A percentile compares a stretch with the other conserved stretches of the same genome.
These are phyloP conservation scores for Lucilia sericata DNA, from an alignment of 1,140 invertebrate species.

Conservation along the genomic window DNA sequence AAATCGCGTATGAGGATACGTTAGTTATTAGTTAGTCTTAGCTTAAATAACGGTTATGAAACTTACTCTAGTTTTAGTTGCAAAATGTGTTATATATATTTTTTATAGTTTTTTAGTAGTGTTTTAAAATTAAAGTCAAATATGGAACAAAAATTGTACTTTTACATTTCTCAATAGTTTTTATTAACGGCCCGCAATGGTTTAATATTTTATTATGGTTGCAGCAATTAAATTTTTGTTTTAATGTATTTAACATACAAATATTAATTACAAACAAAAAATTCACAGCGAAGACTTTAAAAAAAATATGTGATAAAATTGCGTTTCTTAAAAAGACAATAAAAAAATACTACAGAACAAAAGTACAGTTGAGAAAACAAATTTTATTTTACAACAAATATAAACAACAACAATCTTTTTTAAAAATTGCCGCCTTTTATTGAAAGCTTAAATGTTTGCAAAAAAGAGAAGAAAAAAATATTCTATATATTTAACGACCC, in stretches of 20 bases:
- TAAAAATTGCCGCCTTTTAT: conserved; percentile 15
- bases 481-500: conserved; percentile 16
- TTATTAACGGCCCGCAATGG: not conserved
- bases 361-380: conserved; percentile 2
- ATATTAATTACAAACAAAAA: conserved; percentile 9
- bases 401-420: not conserved
- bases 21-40: too few species aligned
- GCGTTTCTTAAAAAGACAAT: not conserved
- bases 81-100: too few species aligned
- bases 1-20: too few species aligned
- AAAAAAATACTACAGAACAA: not conserved
- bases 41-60: too few species aligned
- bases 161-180: too few species aligned
- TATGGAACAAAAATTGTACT: too few species aligned
- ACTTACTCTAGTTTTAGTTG: too few species aligned
- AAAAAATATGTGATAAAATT: conserved; percentile 20
- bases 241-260: not conserved
- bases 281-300: not conserved
- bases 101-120: too few species aligned
- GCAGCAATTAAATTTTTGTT: not conserved
- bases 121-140: too few species aligned
- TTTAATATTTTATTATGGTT: not conserved
- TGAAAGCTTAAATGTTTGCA: not conserved
- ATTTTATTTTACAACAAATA: not conserved
- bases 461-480: not conserved